Evolutionary conservation across 2,797 vertebrate genomes (phyloP).

Genomic region (Sebastolobus alascanus): DNA sequence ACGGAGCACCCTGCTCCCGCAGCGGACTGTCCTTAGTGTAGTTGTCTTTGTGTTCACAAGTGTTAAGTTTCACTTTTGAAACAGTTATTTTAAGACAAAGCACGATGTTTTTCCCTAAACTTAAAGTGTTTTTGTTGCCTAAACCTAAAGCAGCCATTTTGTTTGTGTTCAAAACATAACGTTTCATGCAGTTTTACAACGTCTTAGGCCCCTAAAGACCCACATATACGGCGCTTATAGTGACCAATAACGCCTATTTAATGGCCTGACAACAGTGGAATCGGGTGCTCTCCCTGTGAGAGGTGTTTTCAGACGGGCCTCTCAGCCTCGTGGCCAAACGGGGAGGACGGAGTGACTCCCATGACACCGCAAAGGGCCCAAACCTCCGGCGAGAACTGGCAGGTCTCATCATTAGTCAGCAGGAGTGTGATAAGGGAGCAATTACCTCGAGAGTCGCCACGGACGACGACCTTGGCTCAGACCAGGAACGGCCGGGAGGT

Average conservation of each 20-base stretch:
- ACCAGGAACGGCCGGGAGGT: constrained; percentile 25
- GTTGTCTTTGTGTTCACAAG: too few relatives aligned
- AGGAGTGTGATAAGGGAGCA: constrained; percentile 49
- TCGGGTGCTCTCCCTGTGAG: not conserved
- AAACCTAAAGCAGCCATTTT: too few relatives aligned
- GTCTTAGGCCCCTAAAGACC: fast-evolving
- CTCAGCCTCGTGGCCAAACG: constrained; percentile 27
- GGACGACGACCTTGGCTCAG: constrained; percentile 69
- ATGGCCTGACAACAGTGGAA: too few relatives aligned
- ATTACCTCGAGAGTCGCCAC: constrained; percentile 55
- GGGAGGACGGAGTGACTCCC: constrained; percentile 42
- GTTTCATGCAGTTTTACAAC: too few relatives aligned
- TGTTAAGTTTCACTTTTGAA: too few relatives aligned
- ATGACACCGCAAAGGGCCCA: constrained; percentile 13
- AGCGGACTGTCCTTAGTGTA: too few relatives aligned
- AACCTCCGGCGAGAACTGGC: constrained; percentile 42
- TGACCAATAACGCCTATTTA: too few relatives aligned
- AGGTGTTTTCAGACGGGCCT: constrained; percentile 22
- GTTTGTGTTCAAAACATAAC: fast-evolving
- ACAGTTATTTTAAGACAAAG: too few relatives aligned
- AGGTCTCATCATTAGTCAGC: constrained; percentile 65
- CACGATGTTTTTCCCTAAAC: too few relatives aligned
- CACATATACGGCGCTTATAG: too few relatives aligned
- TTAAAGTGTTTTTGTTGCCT: too few relatives aligned
- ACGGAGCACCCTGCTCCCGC: too few relatives aligned